Base-by-base conservation (phyloP, 2,797 vertebrate species). In the Tangara arthus region DNA sequence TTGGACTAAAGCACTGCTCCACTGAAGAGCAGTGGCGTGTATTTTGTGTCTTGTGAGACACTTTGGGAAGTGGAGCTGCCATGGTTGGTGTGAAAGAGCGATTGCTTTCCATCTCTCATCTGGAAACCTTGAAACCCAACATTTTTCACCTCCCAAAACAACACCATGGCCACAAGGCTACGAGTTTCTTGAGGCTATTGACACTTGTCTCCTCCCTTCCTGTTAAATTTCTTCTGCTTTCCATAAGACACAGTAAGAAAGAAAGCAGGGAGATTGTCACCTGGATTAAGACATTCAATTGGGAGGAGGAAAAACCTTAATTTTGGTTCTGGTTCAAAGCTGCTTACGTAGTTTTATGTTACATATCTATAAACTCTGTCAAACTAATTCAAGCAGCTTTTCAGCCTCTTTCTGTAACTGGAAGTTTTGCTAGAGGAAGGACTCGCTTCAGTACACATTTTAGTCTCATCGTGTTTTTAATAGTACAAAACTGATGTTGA, bases 401-500 rank as follows among this genome's bases (percentile, higher is more conserved):
- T 83, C 37, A 86, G 55, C 57, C 37, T 82, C 56, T 85, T 55
- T 73, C 35, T 87, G 60, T 77, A 73, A 52, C 52, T 90, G 71
- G 46, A 90, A 55, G 55, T 91, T 87, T 46, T 1, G 19, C 46
- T 64, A 26, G 46, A 92, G 86, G 90, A 92, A 94, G 72, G 85
- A 79, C 56, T 87, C 76, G 77, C 78, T 92, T 75, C 24, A 87
- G 71, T 26, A 53, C 70, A 27, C 15, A 34, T 85, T 80, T 92
- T 75, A 81, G 52, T 87, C 55, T 73, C 93, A 93, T 89, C 82
- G 68, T 93, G 64, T 35, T 95, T 93, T 85, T 66, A 80, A 18
- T 64, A 42, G 30, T 30, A 57, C 37, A 63, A 41, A 89, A 39
- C 60, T 37, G 41, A 34, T 53, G 13, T 22, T 49, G 37, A 68